A percentile compares a stretch with the other conserved stretches of the same genome.
These are phyloP conservation scores for Casuarius casuarius DNA, from an alignment of 2,113 vertebrate species.

Conservation along the genomic window DNA sequence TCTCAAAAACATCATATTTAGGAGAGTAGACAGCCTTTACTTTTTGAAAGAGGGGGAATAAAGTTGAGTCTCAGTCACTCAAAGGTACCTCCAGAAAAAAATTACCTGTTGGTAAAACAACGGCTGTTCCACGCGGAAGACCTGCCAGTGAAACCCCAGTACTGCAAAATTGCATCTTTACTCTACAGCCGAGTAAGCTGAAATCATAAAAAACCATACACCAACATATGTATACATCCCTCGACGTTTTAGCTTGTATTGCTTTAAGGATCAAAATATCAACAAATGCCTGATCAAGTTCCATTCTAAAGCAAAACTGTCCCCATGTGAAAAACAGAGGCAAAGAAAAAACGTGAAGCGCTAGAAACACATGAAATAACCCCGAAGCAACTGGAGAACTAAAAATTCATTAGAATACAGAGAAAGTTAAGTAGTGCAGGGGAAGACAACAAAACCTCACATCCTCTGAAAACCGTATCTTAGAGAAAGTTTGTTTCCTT, in stretches of 20 bases:
- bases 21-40: neutral
- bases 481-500: neutral
- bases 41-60: neutral
- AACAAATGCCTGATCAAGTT: neutral
- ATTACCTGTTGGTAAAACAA: neutral
- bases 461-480: neutral
- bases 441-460: neutral
- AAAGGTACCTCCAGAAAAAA: neutral
- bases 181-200: neutral
- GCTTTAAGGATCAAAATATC: neutral
- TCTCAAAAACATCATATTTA: neutral
- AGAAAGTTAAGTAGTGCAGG: neutral
- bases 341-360: neutral
- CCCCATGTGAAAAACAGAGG: neutral
- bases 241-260: neutral
- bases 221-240: neutral
- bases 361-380: neutral
- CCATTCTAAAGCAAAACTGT: neutral
- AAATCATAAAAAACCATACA: neutral
- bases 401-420: neutral
- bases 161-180: neutral
- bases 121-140: neutral
- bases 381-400: neutral
- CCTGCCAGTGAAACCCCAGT: neutral
- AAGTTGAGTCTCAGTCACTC: neutral